Percentiles rank a stretch among this genome's conserved stretches.
Conservation (phyloP, 2,113 vertebrate species). For the Vidua macroura region DNA sequence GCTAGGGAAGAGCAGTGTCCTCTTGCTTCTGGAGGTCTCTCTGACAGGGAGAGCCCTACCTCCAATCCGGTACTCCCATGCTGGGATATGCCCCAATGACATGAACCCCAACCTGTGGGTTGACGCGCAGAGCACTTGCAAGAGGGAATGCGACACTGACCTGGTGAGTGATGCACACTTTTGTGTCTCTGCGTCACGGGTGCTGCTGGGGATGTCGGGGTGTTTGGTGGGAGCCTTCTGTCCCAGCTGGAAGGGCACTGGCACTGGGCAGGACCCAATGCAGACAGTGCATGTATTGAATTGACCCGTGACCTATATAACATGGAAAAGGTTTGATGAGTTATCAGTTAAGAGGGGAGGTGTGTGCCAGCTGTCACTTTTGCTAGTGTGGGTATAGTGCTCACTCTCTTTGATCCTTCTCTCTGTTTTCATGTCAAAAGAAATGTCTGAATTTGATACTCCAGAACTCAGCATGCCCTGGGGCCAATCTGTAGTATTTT, state of each 20-base stretch:
- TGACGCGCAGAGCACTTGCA: constrained; percentile 97
- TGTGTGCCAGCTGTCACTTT: neutral
- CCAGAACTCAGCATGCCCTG: neutral
- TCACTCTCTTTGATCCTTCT: neutral
- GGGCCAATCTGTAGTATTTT: neutral
- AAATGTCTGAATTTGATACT: neutral
- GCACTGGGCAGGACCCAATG: neutral
- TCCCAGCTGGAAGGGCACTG: neutral
- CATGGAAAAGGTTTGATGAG: neutral
- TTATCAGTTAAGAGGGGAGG: neutral
- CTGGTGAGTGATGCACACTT: constrained; percentile 80
- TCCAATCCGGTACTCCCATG: constrained; percentile 82
- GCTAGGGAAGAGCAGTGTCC: constrained; percentile 71
- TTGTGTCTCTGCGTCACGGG: neutral
- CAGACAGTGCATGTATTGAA: neutral
- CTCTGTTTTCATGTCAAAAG: neutral
- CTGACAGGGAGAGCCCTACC: constrained; percentile 75
- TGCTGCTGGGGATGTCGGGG: neutral
- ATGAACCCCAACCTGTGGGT: constrained; percentile 99
- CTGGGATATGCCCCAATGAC: constrained; percentile 96
- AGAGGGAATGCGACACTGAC: constrained; percentile 88
- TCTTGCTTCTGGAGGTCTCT: constrained; percentile 72
- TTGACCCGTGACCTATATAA: neutral
- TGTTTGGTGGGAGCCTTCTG: neutral
- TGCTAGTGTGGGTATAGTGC: neutral